Conservation (phyloP, 2,797 vertebrate genomes). For the Chaenodraco wilsoni region DNA sequence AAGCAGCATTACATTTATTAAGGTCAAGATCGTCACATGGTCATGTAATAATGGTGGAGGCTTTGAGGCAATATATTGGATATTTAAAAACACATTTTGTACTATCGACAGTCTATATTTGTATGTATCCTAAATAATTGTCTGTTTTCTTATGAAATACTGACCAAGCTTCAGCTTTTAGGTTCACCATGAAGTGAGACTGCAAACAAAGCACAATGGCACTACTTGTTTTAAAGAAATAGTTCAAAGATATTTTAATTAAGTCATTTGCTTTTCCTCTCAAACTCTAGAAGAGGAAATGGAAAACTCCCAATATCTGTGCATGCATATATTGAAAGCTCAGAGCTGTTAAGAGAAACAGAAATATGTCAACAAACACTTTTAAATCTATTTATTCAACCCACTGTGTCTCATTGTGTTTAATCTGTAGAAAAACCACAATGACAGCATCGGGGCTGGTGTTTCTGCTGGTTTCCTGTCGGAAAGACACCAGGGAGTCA, state of each 20-base stretch:
- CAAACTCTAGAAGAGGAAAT: background rate
- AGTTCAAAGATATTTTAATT: background rate
- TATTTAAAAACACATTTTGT: conserved; percentile 1
- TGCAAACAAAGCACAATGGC: no score
- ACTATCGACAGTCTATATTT: background rate
- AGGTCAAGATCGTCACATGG: conserved; percentile 25
- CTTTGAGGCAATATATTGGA: conserved; percentile 22
- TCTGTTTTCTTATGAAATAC: background rate
- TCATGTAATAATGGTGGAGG: conserved; percentile 9
- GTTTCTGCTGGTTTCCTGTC: background rate
- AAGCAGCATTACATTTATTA: conserved; percentile 40
- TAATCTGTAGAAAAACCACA: conserved; percentile 3
- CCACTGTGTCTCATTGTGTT: background rate
- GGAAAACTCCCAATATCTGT: conserved; percentile 1
- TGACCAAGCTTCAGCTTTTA: background rate
- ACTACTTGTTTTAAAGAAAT: background rate
- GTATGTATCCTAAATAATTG: background rate
- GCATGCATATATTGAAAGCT: background rate
- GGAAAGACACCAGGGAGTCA: background rate
- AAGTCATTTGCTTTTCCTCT: background rate
- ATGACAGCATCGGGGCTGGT: background rate
- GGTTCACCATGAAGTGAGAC: background rate
- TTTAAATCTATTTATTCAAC: background rate
- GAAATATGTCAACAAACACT: background rate
- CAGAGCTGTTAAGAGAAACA: background rate